Evolutionary conservation across 2,888 invertebrate species (phyloP).

Genomic region (Arctia plantaginis): DNA sequence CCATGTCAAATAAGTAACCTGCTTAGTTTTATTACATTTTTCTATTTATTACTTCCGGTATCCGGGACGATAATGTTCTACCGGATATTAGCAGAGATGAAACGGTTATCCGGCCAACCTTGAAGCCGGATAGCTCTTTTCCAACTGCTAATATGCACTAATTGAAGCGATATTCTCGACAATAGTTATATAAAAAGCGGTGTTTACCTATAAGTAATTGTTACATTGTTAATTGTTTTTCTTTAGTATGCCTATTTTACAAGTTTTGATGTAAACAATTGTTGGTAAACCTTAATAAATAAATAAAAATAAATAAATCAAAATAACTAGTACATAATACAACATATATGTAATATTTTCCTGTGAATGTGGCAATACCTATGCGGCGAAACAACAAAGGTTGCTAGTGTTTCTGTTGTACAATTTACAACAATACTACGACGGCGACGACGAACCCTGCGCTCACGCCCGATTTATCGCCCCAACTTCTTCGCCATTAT

Average conservation of each 20-base stretch:
- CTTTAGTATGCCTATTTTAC: too few relatives aligned
- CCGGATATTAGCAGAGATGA: background rate
- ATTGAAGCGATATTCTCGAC: too few relatives aligned
- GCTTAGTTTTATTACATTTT: background rate
- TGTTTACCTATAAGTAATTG: too few relatives aligned
- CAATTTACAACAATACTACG: conserved; percentile 64
- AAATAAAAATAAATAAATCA: too few relatives aligned
- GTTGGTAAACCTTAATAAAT: too few relatives aligned
- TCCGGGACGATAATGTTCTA: background rate
- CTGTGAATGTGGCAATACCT: conserved; percentile 62
- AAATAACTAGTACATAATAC: too few relatives aligned
- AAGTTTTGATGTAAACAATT: too few relatives aligned
- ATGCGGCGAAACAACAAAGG: conserved; percentile 59
- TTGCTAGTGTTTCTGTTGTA: conserved; percentile 60
- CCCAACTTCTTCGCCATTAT: conserved; percentile 24
- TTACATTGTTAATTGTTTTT: too few relatives aligned
- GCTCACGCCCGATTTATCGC: conserved; percentile 63
- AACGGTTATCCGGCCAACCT: too few relatives aligned
- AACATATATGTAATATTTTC: background rate
- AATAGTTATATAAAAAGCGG: too few relatives aligned
- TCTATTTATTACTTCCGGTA: background rate
- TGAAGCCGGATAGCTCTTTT: background rate
- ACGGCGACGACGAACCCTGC: conserved; percentile 57
- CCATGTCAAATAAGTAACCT: background rate
- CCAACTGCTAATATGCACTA: background rate